phyloP scores from a whole-genome alignment of 2,113 vertebrate species.

The Sylvilagus bachmani region DNA sequence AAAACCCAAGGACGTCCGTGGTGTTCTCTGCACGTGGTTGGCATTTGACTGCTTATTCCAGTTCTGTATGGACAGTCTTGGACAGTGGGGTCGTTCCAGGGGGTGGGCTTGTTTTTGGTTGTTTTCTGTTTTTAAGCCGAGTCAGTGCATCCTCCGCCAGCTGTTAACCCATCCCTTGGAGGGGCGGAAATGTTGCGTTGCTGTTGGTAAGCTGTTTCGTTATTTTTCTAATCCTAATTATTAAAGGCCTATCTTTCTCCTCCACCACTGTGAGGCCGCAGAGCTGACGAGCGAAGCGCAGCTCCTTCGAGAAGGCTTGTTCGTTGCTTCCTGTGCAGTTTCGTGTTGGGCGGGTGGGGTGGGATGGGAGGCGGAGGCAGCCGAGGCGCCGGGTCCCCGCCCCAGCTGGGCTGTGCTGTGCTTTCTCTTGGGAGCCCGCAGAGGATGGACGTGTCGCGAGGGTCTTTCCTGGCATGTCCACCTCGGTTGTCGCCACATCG shows the following conservation, averaged over 20 bases:
- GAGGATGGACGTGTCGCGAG: conserved; percentile 76
- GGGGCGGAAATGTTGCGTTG: conserved; percentile 87
- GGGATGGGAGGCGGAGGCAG: conserved; percentile 73
- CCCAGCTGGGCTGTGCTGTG: conserved; percentile 22
- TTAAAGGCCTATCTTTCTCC: conserved; percentile 90
- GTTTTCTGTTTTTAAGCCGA: conserved; percentile 87
- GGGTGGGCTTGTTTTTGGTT: conserved; percentile 72
- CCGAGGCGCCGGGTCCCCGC: conserved; percentile 77
- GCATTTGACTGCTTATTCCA: conserved; percentile 86
- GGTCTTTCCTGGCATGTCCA: conserved; percentile 68
- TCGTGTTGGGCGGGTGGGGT: conserved; percentile 81
- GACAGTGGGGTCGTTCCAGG: conserved; percentile 85
- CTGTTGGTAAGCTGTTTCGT: conserved; percentile 91
- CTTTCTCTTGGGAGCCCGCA: conserved; percentile 78
- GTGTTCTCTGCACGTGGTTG: conserved; percentile 89
- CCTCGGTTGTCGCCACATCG: conserved; percentile 63
- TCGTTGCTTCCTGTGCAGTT: conserved; percentile 88
- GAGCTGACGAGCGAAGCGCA: conserved; percentile 87
- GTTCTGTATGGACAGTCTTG: conserved; percentile 88
- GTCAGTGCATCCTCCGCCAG: conserved; percentile 88
- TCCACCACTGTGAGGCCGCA: conserved; percentile 91
- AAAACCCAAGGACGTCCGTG: conserved; percentile 81
- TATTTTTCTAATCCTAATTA: conserved; percentile 92
- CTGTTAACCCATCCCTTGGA: conserved; percentile 88
- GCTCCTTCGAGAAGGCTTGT: conserved; percentile 84